A percentile compares a stretch with the other conserved stretches of the same genome.
These are phyloP conservation scores for Thymelicus acteon DNA, from an alignment of 2,888 invertebrate genomes.

Conservation along the genomic window DNA sequence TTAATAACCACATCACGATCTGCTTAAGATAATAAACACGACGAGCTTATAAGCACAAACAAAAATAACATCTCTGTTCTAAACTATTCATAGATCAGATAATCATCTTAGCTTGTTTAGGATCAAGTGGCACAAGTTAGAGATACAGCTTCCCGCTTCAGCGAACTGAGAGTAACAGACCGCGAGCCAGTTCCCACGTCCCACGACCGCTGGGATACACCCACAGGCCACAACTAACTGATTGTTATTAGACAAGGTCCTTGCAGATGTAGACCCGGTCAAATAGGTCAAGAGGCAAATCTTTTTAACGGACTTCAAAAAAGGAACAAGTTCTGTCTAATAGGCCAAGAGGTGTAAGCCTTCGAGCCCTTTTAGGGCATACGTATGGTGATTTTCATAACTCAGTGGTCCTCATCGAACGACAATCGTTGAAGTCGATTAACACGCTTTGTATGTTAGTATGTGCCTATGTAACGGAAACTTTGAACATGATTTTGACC, in stretches of 20 bases:
- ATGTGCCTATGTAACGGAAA: too few relatives aligned
- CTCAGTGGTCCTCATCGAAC: too few relatives aligned
- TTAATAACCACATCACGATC: too few relatives aligned
- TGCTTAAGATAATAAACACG: too few relatives aligned
- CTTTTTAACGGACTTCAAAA: background rate
- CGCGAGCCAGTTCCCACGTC: constrained; percentile 13
- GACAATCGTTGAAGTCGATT: too few relatives aligned
- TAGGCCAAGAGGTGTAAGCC: too few relatives aligned
- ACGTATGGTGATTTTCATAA: too few relatives aligned
- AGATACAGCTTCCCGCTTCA: constrained; percentile 18
- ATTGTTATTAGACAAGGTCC: background rate
- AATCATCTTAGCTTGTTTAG: background rate
- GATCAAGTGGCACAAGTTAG: background rate
- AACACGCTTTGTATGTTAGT: too few relatives aligned
- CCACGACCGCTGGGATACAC: background rate
- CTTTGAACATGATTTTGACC: too few relatives aligned
- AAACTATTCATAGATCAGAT: background rate
- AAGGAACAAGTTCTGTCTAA: too few relatives aligned
- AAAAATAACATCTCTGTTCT: background rate
- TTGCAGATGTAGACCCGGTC: background rate
- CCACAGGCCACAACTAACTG: background rate
- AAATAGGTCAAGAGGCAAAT: background rate
- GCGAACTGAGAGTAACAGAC: constrained; percentile 16
- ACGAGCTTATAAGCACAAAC: background rate
- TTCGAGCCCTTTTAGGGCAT: too few relatives aligned